Evolutionary conservation across 2,797 vertebrate genomes (phyloP), one percentile per base, ranked within the genome.

Genomic region (Acipenser ruthenus): DNA sequence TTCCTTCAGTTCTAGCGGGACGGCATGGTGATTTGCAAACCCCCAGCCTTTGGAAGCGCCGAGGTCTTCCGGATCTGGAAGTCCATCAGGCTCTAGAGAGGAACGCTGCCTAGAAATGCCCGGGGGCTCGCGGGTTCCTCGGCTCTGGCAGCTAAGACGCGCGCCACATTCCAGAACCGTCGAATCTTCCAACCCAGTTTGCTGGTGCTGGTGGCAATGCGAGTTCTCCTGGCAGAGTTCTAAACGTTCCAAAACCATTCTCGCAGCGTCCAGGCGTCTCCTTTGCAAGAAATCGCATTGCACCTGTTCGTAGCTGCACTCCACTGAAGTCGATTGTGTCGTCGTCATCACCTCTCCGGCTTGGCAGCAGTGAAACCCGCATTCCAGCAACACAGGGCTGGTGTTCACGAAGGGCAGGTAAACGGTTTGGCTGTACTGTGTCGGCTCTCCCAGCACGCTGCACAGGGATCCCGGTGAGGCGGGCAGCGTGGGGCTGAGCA

Each of bases 351-450:
- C 72, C 64, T 70, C 65, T 52, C 70, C 53, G 53, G 60, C 63
- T 37, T 84, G 75, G 52, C 79, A 83, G 65, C 80, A 80, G 60
- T 75, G 80, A 66, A 91, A 78, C 70, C 84, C 82, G 3, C 81
- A 84, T 59, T 89, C 81, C 53, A 75, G 66, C 69, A 78, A 49
- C 68, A 58, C 13, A 61, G 72, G 71, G 47, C 62, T 67, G 56
- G 79, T 78, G 75, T 82, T 83, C 62, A 80, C 83, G 60, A 81
- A 56, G 48, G 86, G 79, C 71, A 67, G 7, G 66, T 74, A 88
- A 72, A 76, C 61, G 68, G 81, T 62, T 6, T 73, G 23, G 23
- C 23, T 37, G 23, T 4, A 37, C 23, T 37, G 60, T 12, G 69
- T 71, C 7, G 78, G 71, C 37, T 83, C 80, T 68, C 82, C 76